Evolutionary conservation across 2,888 invertebrate species (phyloP).

Genomic region (Lasioglossum villosulum): DNA sequence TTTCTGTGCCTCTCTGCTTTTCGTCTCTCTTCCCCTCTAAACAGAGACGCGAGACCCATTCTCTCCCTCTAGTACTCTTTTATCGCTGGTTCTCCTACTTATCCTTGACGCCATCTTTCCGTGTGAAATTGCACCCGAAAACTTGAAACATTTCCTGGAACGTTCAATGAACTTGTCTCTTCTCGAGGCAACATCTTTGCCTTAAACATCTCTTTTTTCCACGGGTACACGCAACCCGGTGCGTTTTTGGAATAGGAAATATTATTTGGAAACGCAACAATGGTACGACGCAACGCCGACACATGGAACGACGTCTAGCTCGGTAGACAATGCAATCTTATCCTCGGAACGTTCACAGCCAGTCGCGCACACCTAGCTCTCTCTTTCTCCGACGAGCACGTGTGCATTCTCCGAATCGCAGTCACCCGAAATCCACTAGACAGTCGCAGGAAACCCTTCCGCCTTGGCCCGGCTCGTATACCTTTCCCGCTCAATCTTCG

Average conservation of each 20-base stretch:
- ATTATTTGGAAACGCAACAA: slow-evolving; percentile 2
- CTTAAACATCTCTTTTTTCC: background rate
- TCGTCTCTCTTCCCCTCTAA: background rate
- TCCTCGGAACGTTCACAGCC: background rate
- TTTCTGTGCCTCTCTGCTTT: background rate
- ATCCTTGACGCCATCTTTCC: background rate
- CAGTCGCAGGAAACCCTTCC: background rate
- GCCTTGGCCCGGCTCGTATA: background rate
- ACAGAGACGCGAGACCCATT: background rate
- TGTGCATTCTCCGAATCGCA: background rate
- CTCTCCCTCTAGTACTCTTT: background rate
- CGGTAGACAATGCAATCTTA: background rate
- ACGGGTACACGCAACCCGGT: background rate
- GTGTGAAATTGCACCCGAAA: background rate
- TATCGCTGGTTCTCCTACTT: background rate
- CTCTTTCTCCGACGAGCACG: background rate
- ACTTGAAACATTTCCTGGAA: background rate
- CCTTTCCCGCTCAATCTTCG: background rate
- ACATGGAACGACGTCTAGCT: background rate
- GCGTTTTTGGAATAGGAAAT: background rate
- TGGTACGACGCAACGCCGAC: background rate
- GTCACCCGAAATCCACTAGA: slow-evolving; percentile 12
- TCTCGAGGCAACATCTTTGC: background rate
- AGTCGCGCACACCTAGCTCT: background rate
- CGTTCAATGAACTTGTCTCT: background rate